phyloP scores from a whole-genome alignment of 2,113 vertebrate species.

The Columba livia region DNA sequence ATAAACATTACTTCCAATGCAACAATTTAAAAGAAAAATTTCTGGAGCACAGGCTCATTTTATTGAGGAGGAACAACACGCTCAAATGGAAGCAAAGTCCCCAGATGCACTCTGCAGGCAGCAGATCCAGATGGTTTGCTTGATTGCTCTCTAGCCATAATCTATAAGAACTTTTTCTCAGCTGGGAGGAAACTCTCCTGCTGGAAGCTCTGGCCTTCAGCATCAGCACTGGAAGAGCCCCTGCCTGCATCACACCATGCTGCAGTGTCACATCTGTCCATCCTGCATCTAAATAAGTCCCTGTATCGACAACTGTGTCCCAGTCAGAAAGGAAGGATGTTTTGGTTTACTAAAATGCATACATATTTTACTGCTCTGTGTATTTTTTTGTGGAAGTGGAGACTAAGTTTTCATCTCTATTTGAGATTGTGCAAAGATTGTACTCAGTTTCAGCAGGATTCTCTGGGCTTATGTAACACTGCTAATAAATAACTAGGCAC shows the following conservation, averaged over 20 bases:
- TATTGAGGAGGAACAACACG: neutral
- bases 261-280: neutral
- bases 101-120: neutral
- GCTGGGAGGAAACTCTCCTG: neutral
- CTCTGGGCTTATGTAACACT: rapidly evolving
- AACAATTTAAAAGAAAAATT: neutral
- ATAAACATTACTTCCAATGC: neutral
- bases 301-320: neutral
- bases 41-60: neutral
- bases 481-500: neutral
- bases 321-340: neutral
- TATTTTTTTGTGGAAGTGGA: neutral
- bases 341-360: neutral
- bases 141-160: neutral
- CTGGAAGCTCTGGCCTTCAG: neutral
- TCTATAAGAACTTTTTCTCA: neutral
- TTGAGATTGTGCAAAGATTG: neutral
- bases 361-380: neutral
- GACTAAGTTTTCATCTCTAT: neutral
- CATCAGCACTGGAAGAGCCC: neutral
- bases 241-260: neutral
- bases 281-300: neutral
- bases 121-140: neutral
- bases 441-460: neutral
- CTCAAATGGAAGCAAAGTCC: neutral